A percentile compares a stretch with the other conserved stretches of the same genome.
Conservation (phyloP, 2,113 vertebrate genomes). For the Amphiprion ocellaris region DNA sequence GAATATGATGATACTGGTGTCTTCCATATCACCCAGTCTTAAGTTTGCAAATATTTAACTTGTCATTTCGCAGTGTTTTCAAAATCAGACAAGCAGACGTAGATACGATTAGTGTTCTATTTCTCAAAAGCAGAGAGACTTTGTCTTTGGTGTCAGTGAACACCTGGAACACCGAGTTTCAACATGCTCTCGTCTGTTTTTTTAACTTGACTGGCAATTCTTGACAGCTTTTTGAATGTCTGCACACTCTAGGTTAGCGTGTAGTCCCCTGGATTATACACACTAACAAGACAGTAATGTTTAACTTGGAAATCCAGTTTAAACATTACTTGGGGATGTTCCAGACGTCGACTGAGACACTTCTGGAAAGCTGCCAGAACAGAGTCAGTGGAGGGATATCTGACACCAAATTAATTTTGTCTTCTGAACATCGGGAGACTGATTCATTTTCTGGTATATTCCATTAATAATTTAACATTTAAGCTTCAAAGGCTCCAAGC, state of each 20-base stretch:
- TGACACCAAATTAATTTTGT: neutral
- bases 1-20: too few species aligned
- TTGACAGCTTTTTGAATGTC: neutral
- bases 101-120: too few species aligned
- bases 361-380: conserved; percentile 43
- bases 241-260: neutral
- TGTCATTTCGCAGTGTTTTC: too few species aligned
- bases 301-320: conserved; percentile 3
- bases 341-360: neutral
- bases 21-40: too few species aligned
- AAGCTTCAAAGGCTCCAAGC: neutral
- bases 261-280: too few species aligned
- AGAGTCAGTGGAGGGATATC: neutral
- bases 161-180: too few species aligned
- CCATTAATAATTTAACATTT: neutral
- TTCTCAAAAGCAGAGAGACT: too few species aligned
- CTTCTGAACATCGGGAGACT: neutral
- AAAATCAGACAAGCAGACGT: too few species aligned
- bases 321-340: neutral
- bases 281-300: neutral
- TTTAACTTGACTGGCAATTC: neutral
- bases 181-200: neutral
- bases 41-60: too few species aligned
- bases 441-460: neutral
- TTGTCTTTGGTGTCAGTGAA: too few species aligned